Evolutionary conservation across 2,113 vertebrate species (phyloP).

Genomic region (Sialia sialis): DNA sequence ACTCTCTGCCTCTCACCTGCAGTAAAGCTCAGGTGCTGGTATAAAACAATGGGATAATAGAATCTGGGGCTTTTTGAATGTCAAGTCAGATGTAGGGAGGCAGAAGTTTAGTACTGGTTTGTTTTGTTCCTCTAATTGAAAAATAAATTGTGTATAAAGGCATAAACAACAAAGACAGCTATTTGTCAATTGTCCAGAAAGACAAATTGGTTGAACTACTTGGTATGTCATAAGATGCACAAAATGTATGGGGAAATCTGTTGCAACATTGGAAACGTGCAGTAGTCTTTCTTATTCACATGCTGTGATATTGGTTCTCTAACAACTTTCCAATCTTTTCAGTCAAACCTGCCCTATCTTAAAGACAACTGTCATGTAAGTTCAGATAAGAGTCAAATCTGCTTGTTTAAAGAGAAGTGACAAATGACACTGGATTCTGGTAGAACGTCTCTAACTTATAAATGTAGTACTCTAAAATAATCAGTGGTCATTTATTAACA

Average conservation of each 20-base stretch:
- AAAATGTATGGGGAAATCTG: neutral
- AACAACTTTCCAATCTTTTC: neutral
- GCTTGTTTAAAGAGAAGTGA: neutral
- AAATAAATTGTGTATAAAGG: neutral
- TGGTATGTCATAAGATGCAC: neutral
- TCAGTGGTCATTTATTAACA: neutral
- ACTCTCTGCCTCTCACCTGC: neutral
- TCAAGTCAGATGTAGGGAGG: neutral
- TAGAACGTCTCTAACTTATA: neutral
- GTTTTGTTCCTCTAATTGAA: neutral
- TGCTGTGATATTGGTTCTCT: neutral
- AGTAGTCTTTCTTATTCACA: neutral
- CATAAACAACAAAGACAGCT: neutral
- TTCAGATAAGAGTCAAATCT: neutral
- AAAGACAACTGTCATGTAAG: neutral
- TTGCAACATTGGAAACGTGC: neutral
- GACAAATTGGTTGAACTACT: neutral
- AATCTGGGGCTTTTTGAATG: neutral
- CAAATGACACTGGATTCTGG: neutral
- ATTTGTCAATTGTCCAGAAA: neutral
- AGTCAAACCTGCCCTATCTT: neutral
- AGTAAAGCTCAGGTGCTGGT: neutral
- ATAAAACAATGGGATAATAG: neutral
- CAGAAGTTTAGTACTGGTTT: neutral
- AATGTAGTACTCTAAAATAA: neutral